Evolutionary conservation across 2,888 invertebrate species (phyloP).

Genomic region (Ommatoiulus sabulosus): DNA sequence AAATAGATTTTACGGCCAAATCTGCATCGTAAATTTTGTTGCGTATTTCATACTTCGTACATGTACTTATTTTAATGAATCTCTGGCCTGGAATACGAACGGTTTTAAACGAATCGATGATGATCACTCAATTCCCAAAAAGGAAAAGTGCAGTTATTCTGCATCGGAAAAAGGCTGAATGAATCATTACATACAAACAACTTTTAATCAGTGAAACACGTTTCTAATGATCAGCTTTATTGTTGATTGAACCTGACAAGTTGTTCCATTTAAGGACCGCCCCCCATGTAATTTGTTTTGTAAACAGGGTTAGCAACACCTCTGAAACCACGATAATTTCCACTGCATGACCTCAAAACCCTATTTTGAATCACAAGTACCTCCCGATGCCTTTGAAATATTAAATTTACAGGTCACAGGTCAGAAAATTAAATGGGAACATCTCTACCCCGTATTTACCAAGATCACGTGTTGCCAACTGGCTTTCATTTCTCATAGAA

Average conservation of each 20-base stretch:
- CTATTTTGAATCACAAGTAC: not conserved
- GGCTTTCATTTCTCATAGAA: no score
- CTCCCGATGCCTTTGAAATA: not conserved
- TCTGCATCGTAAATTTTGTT: no score
- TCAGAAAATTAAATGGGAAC: not conserved
- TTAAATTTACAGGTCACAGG: not conserved
- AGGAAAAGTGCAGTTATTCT: not conserved
- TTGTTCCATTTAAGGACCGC: not conserved
- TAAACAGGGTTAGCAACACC: conserved; percentile 43
- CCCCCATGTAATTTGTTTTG: not conserved
- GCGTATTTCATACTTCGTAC: no score
- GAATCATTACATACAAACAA: not conserved
- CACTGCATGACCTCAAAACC: not conserved
- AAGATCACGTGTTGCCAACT: no score
- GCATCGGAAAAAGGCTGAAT: not conserved
- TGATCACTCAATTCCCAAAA: not conserved
- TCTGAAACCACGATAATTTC: not conserved
- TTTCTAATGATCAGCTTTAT: not conserved
- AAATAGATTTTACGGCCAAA: no score
- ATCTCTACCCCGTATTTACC: not conserved
- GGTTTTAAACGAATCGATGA: not conserved
- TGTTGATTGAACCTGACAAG: conserved; percentile 1
- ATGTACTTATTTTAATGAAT: no score
- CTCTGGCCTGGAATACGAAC: not conserved
- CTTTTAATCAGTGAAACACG: not conserved